Evolutionary conservation across 2,113 vertebrate species (phyloP).

Genomic region (Ivindomyrus marchei): DNA sequence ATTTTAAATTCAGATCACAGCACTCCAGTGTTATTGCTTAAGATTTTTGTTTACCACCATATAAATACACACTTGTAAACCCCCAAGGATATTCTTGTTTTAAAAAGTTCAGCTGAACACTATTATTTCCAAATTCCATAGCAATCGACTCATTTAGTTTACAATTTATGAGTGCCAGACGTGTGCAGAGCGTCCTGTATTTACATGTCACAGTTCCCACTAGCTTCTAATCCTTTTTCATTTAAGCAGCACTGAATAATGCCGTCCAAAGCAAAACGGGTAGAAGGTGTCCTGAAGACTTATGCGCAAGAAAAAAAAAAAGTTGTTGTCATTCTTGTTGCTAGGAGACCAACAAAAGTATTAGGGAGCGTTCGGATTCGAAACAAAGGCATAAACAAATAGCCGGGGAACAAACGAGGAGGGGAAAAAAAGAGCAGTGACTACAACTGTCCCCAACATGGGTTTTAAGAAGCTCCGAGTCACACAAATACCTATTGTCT

Average conservation of each 20-base stretch:
- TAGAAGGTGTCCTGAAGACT: not conserved
- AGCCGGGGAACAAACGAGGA: constrained; percentile 24
- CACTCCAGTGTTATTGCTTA: not conserved
- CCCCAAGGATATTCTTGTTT: not conserved
- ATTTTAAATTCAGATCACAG: constrained; percentile 11
- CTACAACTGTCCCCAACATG: constrained; percentile 12
- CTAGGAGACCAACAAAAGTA: constrained; percentile 13
- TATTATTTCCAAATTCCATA: not conserved
- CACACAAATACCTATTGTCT: constrained; percentile 6
- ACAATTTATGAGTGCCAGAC: not conserved
- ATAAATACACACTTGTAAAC: not conserved
- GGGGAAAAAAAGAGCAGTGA: constrained; percentile 12
- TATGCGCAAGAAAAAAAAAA: not conserved
- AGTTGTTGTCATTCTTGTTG: not conserved
- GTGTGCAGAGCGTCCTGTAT: not conserved
- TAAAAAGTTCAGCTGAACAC: not conserved
- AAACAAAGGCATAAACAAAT: constrained; percentile 20
- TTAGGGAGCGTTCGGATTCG: not conserved
- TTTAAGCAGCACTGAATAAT: not conserved
- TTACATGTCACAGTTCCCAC: not conserved
- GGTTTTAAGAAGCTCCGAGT: not conserved
- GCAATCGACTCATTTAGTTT: not conserved
- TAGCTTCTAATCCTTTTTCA: not conserved
- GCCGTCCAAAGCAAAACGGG: not conserved
- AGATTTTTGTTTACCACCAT: constrained; percentile 1